Base-by-base conservation (phyloP, 2,797 vertebrate genomes). In the Danionella dracula region DNA sequence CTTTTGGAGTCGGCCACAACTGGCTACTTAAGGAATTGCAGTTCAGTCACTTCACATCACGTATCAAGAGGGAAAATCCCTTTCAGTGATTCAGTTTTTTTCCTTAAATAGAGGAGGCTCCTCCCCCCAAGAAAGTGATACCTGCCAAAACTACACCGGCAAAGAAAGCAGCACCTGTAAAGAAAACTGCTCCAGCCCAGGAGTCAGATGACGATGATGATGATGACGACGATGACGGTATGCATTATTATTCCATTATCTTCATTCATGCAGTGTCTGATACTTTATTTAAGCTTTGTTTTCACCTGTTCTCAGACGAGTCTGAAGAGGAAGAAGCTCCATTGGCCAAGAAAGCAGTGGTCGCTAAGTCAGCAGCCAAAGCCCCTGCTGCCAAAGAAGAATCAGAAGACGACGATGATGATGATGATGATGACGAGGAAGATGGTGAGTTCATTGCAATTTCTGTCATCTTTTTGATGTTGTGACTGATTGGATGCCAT, bases 291-390 rank as follows among this genome's bases (percentile, higher is more conserved):
- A n/a, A n/a, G n/a, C 10, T 53, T 4, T 12, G 16, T 5, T 20
- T 17, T 1, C 0, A 3, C 29, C 31, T 16, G 15, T 12, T 21
- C 34, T 6, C 42, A 62, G 74, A 71, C 67, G 85, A 87, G 1
- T 82, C 81, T 9, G 69, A 88, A 81, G 85, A 87, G 83, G 85
- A 86, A 34, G 82, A 81, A n/a, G 79, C 88, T 0, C 80, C 78
- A 0, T 67, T 81, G 31, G 78, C 83, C 27, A 80, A 89, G 49
- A 86, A 85, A 23, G 76, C 75, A 0, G 74, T 75, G 29, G 76
- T 74, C 0, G 74, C 76, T 81, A 84, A 79, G 79, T 74, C 12
- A 49, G 78, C 68, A 17, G 64, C 61, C 6, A 61, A 78, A 75
- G 57, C 73, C 1, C 7, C 67, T 58, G 78, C 79, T 3, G 77